Conservation (phyloP, 2,797 vertebrate genomes). For the Takifugu rubripes region DNA sequence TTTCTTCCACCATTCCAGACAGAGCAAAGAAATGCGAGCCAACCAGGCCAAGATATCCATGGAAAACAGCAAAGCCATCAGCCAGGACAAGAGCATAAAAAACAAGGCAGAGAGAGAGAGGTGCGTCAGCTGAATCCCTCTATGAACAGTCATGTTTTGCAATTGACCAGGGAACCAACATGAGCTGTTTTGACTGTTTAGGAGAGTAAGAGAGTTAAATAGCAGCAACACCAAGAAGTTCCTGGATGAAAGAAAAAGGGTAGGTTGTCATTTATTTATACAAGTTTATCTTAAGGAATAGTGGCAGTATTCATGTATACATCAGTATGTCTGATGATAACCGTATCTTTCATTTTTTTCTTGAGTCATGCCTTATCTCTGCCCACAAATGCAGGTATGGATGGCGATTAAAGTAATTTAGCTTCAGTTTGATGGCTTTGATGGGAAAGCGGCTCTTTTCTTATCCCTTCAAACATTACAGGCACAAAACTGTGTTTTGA, state of each 20-base stretch:
- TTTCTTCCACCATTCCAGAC: constrained; percentile 69
- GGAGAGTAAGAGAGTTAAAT: constrained; percentile 96
- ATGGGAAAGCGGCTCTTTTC: too few species aligned
- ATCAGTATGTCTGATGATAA: not conserved
- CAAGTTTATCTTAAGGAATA: not conserved
- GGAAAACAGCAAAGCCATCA: constrained; percentile 99
- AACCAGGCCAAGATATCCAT: constrained; percentile 98
- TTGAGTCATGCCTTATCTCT: too few species aligned
- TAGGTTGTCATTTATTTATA: constrained; percentile 50
- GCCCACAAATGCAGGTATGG: too few species aligned
- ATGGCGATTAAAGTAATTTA: too few species aligned
- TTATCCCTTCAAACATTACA: too few species aligned
- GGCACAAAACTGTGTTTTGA: too few species aligned
- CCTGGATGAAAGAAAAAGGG: constrained; percentile 96
- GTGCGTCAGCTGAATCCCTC: constrained; percentile 60
- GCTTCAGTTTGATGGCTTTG: too few species aligned
- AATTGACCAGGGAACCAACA: too few species aligned
- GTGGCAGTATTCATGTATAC: not conserved
- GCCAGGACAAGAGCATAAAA: constrained; percentile 97
- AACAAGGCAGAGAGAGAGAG: constrained; percentile 98
- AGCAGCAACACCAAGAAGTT: constrained; percentile 99
- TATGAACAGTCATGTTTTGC: too few species aligned
- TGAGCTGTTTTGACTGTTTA: constrained; percentile 36
- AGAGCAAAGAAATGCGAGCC: constrained; percentile 97
- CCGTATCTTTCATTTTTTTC: not conserved